Conservation (phyloP, 2,888 invertebrate species). For the Thysanoteuthis rhombus region DNA sequence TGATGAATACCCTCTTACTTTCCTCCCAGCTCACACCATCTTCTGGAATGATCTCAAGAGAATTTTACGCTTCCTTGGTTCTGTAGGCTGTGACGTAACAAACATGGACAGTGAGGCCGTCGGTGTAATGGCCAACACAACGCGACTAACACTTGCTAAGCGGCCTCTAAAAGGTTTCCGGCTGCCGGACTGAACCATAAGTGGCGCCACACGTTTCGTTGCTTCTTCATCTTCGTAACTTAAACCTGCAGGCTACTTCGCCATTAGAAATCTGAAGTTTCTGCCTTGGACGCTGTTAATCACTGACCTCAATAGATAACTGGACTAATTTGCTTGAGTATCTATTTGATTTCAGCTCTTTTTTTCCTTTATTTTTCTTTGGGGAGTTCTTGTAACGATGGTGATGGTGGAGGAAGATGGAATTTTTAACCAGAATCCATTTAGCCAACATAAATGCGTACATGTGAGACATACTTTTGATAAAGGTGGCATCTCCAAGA, state of each 20-base stretch:
- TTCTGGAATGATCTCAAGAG: not conserved
- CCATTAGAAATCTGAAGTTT: not conserved
- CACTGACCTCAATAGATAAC: not conserved
- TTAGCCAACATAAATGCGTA: no score
- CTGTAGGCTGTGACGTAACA: not conserved
- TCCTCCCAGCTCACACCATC: not conserved
- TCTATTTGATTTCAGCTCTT: not conserved
- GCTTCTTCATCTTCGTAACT: not conserved
- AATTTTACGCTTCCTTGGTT: not conserved
- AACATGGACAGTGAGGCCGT: not conserved
- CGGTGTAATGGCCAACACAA: not conserved
- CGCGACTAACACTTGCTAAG: not conserved
- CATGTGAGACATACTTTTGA: no score
- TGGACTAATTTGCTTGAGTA: not conserved
- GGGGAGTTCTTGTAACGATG: no score
- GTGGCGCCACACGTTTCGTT: not conserved
- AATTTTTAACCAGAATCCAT: no score
- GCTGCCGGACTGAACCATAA: not conserved
- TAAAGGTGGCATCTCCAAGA: no score
- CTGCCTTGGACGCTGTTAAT: not conserved
- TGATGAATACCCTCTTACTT: not conserved
- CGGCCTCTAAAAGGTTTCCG: conserved; percentile 12
- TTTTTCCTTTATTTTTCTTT: no score
- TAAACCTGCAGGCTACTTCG: not conserved
- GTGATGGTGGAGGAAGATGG: no score